These are phyloP conservation scores for Monoplex corrugatus DNA, from an alignment of 2,888 invertebrate species.

Conservation along the genomic window DNA sequence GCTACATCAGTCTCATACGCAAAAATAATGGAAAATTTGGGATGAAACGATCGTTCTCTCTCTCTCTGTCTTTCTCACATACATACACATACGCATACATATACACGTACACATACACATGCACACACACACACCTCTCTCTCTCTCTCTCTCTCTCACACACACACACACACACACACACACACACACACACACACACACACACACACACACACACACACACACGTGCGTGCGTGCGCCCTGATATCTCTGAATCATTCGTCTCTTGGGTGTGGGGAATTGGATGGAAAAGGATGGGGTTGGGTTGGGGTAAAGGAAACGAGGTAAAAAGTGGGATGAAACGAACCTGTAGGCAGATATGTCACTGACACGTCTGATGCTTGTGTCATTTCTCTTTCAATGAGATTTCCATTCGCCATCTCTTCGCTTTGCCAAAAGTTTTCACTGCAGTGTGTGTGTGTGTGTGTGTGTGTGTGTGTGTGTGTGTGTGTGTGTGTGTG, in stretches of 20 bases:
- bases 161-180: too few species aligned
- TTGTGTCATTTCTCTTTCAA: background rate
- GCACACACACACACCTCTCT: too few species aligned
- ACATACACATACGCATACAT: background rate
- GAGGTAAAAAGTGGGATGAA: background rate
- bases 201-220: too few species aligned
- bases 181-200: too few species aligned
- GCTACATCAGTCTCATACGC: too few species aligned
- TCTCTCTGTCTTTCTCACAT: background rate
- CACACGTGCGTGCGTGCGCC: too few species aligned
- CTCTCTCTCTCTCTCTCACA: too few species aligned
- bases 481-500: slow-evolving; percentile 17
- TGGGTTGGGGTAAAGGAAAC: background rate
- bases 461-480: background rate
- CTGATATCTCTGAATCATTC: too few species aligned
- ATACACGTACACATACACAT: background rate
- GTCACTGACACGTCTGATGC: background rate
- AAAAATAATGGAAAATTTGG: too few species aligned
- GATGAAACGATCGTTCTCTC: background rate
- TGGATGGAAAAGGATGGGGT: background rate
- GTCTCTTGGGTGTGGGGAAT: too few species aligned
- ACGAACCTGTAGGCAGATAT: background rate
- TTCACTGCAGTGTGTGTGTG: background rate
- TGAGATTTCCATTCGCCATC: background rate
- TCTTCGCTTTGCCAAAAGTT: background rate